Percentiles rank a stretch among this genome's conserved stretches.
phyloP scores from a whole-genome alignment of 2,113 vertebrate species.

The Leuciscus idus region DNA sequence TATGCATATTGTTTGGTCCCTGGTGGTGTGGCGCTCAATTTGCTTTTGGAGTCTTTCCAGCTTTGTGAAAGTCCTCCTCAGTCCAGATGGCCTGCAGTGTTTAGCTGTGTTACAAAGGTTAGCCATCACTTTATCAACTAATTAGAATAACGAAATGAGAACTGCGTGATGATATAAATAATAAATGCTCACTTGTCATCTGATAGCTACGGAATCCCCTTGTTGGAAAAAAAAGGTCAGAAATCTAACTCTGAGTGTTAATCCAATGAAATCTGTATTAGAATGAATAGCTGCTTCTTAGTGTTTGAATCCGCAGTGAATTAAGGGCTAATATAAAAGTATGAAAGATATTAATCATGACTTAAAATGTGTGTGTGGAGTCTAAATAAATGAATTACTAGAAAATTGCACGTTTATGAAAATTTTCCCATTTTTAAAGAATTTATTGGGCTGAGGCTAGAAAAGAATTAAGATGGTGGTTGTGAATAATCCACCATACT shows the following conservation, averaged over 20 bases:
- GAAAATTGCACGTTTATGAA: not conserved
- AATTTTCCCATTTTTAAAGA: not conserved
- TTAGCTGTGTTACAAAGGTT: constrained; percentile 62
- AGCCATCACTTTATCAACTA: constrained; percentile 62
- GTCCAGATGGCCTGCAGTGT: constrained; percentile 60
- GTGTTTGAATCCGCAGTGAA: constrained; percentile 42
- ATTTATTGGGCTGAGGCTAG: not conserved
- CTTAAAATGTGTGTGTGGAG: not conserved
- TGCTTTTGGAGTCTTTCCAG: constrained; percentile 57
- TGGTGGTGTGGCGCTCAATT: constrained; percentile 45
- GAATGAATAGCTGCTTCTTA: not conserved
- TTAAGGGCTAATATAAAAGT: constrained; percentile 41
- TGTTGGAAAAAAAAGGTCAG: constrained; percentile 48
- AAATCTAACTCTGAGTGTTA: constrained; percentile 32
- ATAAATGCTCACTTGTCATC: constrained; percentile 55
- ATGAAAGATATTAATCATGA: constrained; percentile 28
- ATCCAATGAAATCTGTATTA: constrained; percentile 22
- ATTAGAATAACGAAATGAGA: constrained; percentile 66
- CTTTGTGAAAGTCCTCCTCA: constrained; percentile 44
- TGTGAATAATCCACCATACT: not conserved
- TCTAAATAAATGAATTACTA: not conserved
- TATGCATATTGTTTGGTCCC: constrained; percentile 58
- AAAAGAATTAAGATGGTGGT: not conserved
- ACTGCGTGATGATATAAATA: constrained; percentile 55
- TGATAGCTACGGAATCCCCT: constrained; percentile 39